Percentiles rank a stretch among this genome's conserved stretches.
These are phyloP conservation scores for Carcharodon carcharias DNA, from an alignment of 2,797 vertebrate species.

Conservation along the genomic window DNA sequence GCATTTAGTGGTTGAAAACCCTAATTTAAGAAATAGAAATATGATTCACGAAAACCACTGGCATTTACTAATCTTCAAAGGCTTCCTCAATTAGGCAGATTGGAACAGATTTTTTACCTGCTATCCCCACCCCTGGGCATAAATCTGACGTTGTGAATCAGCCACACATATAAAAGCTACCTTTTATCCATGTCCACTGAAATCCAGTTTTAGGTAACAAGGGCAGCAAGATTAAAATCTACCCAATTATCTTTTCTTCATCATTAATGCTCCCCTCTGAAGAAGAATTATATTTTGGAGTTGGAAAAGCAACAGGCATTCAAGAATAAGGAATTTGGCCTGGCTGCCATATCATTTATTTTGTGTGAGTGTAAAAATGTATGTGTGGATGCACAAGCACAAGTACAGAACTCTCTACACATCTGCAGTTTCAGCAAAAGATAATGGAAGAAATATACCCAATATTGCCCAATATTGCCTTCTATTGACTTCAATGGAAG, in stretches of 20 bases:
- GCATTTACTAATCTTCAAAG: not conserved
- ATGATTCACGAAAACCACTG: not conserved
- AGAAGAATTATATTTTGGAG: not conserved
- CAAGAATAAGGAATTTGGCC: not conserved
- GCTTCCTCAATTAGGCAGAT: not conserved
- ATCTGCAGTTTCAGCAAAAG: not conserved
- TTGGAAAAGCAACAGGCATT: not conserved
- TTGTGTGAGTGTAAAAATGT: not conserved
- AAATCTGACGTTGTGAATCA: not conserved
- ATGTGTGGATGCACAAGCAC: not conserved
- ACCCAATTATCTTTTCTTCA: not conserved
- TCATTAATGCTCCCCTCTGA: not conserved
- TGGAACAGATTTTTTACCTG: not conserved
- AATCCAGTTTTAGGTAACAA: not conserved
- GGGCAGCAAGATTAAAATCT: not conserved
- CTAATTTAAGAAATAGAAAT: not conserved
- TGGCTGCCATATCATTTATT: not conserved
- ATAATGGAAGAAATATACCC: not conserved
- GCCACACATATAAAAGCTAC: not conserved
- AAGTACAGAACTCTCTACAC: not conserved
- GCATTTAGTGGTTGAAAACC: not conserved
- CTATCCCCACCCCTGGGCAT: not conserved
- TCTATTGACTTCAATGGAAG: not conserved
- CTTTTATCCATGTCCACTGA: not conserved
- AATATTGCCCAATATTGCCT: not conserved